Conservation (phyloP, 2,888 invertebrate genomes). For the Phania funesta region DNA sequence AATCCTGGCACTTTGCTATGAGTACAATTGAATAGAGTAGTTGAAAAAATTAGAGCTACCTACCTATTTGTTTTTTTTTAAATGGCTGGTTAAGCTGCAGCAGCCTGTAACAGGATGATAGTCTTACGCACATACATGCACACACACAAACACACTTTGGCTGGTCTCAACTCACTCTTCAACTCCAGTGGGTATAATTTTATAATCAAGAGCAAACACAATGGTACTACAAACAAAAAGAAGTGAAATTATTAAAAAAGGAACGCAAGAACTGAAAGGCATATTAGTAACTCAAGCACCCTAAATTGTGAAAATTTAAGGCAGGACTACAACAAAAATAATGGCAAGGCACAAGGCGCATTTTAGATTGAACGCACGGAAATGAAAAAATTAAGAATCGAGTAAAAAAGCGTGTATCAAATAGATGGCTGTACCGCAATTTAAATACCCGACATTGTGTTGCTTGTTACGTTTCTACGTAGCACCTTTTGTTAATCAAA, state of each 20-base stretch:
- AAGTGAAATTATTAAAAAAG: neutral
- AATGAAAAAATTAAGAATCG: constrained; percentile 7
- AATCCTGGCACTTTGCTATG: constrained; percentile 46
- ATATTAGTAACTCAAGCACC: constrained; percentile 1
- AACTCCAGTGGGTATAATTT: constrained; percentile 64
- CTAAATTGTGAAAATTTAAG: constrained; percentile 8
- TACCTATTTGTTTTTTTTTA: constrained; percentile 1
- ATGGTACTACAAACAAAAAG: constrained; percentile 15
- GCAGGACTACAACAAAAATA: neutral
- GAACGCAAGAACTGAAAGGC: neutral
- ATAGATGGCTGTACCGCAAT: too few relatives aligned
- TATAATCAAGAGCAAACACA: constrained; percentile 52
- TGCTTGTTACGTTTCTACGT: too few relatives aligned
- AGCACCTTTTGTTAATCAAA: too few relatives aligned
- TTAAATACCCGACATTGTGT: too few relatives aligned
- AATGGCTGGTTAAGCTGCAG: neutral
- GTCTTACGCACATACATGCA: neutral
- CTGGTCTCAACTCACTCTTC: constrained; percentile 1
- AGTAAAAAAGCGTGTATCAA: too few relatives aligned
- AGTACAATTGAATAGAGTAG: constrained; percentile 12
- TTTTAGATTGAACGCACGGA: constrained; percentile 11
- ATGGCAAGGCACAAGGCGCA: neutral
- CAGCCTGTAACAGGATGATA: constrained; percentile 15
- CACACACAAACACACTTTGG: neutral
- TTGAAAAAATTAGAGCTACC: constrained; percentile 28